Evolutionary conservation across 1,140 invertebrate species (phyloP).

Genomic region (Mesaphorura yosii): DNA sequence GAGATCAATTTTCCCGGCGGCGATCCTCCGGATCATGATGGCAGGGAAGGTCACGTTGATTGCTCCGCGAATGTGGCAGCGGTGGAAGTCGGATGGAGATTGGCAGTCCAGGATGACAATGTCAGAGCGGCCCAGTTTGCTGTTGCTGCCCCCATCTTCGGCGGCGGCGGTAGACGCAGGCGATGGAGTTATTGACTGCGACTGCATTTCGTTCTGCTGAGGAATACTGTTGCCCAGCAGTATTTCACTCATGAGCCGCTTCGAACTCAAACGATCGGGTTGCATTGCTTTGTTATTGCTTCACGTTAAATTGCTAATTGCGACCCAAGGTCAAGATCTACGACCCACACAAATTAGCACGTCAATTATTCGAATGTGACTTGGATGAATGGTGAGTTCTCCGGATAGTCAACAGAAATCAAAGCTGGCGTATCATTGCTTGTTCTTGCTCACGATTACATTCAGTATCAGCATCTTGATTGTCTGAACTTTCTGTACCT

Average conservation of each 20-base stretch:
- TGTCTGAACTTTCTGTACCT: too few relatives aligned
- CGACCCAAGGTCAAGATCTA: too few relatives aligned
- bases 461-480: too few relatives aligned
- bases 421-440: too few relatives aligned
- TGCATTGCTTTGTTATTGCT: constrained; percentile 28
- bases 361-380: too few relatives aligned
- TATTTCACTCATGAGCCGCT: constrained; percentile 25
- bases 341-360: too few relatives aligned
- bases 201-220: constrained; percentile 2
- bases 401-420: too few relatives aligned
- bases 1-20: constrained; percentile 31
- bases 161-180: neutral
- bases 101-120: constrained; percentile 29
- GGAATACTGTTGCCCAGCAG: constrained; percentile 8
- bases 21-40: constrained; percentile 29
- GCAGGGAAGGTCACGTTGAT: constrained; percentile 30
- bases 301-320: too few relatives aligned
- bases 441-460: too few relatives aligned
- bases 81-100: constrained; percentile 24
- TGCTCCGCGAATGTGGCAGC: constrained; percentile 28
- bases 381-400: too few relatives aligned
- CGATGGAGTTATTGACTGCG: neutral
- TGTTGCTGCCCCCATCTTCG: neutral
- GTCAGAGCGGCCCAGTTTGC: constrained; percentile 6
- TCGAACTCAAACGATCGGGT: constrained; percentile 18